Conservation (phyloP, 1,140 invertebrate species). For the Drosophila serrata region DNA sequence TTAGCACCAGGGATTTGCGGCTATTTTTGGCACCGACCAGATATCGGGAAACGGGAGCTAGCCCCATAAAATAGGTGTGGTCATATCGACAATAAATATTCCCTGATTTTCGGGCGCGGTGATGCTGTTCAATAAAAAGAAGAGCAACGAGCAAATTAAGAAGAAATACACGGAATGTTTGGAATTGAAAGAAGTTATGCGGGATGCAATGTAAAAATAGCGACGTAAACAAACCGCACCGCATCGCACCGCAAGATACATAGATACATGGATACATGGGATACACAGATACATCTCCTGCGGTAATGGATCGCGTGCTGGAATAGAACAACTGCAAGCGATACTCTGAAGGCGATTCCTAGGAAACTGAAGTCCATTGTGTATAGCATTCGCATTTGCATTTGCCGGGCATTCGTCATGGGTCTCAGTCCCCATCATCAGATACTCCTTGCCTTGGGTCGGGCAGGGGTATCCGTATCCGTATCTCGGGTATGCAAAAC, state of each 20-base stretch:
- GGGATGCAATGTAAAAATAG: slow-evolving; percentile 71
- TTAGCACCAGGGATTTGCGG: slow-evolving; percentile 74
- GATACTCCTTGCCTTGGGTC: slow-evolving; percentile 16
- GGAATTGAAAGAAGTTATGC: slow-evolving; percentile 65
- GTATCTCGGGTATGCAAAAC: slow-evolving; percentile 54
- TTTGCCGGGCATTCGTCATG: slow-evolving; percentile 62
- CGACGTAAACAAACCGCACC: slow-evolving; percentile 67
- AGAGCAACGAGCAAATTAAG: slow-evolving; percentile 72
- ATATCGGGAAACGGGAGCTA: slow-evolving; percentile 18
- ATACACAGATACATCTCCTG: slow-evolving; percentile 35
- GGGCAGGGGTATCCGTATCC: slow-evolving; percentile 30
- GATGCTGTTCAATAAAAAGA: slow-evolving; percentile 70
- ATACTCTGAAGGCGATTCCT: slow-evolving; percentile 44
- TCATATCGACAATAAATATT: slow-evolving; percentile 81
- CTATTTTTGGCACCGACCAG: slow-evolving; percentile 64
- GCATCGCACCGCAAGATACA: not conserved
- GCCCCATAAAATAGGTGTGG: slow-evolving; percentile 78
- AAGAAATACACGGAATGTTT: slow-evolving; percentile 73
- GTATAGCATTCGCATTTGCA: slow-evolving; percentile 67
- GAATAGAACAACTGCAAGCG: slow-evolving; percentile 45
- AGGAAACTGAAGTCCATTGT: slow-evolving; percentile 58
- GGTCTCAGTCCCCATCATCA: slow-evolving; percentile 32
- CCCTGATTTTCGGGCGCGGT: slow-evolving; percentile 30
- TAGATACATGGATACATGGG: slow-evolving; percentile 11
- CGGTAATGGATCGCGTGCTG: slow-evolving; percentile 63